These are phyloP conservation scores for Rhagoletis zephyria DNA, from an alignment of 1,140 invertebrate genomes.

Conservation along the genomic window DNA sequence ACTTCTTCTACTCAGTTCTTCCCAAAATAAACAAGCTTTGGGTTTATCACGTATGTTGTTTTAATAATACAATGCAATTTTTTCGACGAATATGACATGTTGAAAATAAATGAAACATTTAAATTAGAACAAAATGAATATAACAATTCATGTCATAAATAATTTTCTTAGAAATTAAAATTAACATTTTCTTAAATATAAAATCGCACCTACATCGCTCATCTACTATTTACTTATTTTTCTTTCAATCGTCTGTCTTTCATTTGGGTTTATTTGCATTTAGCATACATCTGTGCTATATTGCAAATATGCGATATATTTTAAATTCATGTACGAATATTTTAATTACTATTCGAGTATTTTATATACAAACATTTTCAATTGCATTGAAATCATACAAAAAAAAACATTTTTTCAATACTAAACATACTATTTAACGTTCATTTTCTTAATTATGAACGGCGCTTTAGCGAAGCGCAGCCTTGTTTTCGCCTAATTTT, in stretches of 20 bases:
- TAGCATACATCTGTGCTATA: not conserved
- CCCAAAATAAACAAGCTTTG: too few relatives aligned
- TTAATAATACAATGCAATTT: too few relatives aligned
- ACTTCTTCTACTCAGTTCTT: not conserved
- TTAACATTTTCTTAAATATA: not conserved
- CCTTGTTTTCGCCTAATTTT: constrained; percentile 18
- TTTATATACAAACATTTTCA: constrained; percentile 28
- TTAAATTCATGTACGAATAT: constrained; percentile 1
- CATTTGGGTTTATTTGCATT: not conserved
- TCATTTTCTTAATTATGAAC: constrained; percentile 18
- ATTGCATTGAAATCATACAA: not conserved
- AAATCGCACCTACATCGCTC: not conserved
- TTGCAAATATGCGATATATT: not conserved
- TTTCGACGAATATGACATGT: too few relatives aligned
- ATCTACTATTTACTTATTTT: not conserved
- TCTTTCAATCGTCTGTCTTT: not conserved
- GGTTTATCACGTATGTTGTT: too few relatives aligned
- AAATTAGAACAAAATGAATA: too few relatives aligned
- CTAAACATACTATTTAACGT: constrained; percentile 11
- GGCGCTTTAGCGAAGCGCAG: constrained; percentile 26
- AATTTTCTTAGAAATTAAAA: not conserved
- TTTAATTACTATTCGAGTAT: not conserved
- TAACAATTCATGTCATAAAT: too few relatives aligned
- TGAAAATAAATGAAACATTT: too few relatives aligned
- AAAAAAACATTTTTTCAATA: not conserved